Percentiles rank a stretch among this genome's conserved stretches.
Conservation (phyloP, 2,113 vertebrate species). For the Dipodomys ordii region DNA sequence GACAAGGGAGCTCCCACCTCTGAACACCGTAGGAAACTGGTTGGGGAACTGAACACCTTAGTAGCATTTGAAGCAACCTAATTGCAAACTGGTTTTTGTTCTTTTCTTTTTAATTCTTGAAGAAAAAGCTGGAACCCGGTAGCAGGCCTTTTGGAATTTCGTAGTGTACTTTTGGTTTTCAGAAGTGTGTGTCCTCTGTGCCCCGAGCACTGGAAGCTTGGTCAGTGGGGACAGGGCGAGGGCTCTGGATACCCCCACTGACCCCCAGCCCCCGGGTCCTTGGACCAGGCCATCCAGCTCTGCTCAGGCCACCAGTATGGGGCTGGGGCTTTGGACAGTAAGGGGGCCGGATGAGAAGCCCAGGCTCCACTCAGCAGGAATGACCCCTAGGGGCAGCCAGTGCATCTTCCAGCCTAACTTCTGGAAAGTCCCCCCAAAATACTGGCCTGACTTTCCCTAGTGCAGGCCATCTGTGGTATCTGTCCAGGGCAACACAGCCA, state of each 20-base stretch:
- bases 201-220: background rate
- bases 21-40: slow-evolving; percentile 41
- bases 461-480: background rate
- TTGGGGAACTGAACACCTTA: slow-evolving; percentile 60
- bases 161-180: slow-evolving; percentile 45
- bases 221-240: background rate
- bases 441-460: background rate
- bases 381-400: background rate
- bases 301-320: background rate
- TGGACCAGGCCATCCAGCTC: accelerated
- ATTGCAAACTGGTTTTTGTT: slow-evolving; percentile 35
- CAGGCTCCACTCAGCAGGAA: background rate
- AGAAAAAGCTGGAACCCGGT: slow-evolving; percentile 64
- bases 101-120: slow-evolving; percentile 61
- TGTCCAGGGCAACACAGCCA: background rate
- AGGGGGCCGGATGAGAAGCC: background rate
- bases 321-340: background rate
- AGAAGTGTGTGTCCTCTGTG: background rate
- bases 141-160: slow-evolving; percentile 41
- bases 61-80: slow-evolving; percentile 77
- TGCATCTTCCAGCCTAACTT: background rate
- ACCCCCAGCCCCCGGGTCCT: background rate
- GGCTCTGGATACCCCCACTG: background rate
- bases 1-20: background rate
- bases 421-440: background rate